Evolutionary conservation across 2,113 vertebrate species (phyloP).

Genomic region (Dendrocopos noguchii): DNA sequence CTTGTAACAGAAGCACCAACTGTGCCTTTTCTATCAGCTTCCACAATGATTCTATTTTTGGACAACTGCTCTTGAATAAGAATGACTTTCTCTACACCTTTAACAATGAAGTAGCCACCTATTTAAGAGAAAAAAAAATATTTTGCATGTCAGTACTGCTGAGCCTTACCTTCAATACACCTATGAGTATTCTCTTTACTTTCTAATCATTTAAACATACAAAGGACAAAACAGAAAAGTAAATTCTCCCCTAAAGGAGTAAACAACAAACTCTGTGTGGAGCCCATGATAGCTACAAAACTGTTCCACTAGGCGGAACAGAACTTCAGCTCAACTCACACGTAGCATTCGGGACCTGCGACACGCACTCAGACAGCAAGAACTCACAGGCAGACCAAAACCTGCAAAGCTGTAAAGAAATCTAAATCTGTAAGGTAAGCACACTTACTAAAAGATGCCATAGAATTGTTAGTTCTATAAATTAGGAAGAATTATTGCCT

Average conservation of each 20-base stretch:
- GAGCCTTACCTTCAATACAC: background rate
- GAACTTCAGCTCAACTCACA: background rate
- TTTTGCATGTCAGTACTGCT: background rate
- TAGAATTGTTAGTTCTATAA: background rate
- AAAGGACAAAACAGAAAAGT: background rate
- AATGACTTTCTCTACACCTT: constrained; percentile 98
- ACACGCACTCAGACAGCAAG: background rate
- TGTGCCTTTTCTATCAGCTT: constrained; percentile 93
- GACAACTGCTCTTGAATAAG: constrained; percentile 98
- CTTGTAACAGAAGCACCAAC: constrained; percentile 98
- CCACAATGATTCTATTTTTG: constrained; percentile 98
- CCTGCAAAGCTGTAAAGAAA: background rate
- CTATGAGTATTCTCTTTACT: background rate
- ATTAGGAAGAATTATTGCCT: background rate
- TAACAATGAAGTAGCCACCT: constrained; percentile 99
- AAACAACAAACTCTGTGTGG: background rate
- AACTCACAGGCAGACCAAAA: background rate
- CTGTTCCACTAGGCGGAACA: background rate
- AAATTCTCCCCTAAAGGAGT: background rate
- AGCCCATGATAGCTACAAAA: background rate
- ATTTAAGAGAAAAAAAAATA: constrained; percentile 20
- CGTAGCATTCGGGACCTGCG: background rate
- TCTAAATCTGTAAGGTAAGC: background rate
- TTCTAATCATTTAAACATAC: background rate
- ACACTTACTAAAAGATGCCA: background rate